Evolutionary conservation across 1,140 invertebrate genomes (phyloP), one percentile per base, ranked within the genome.

Genomic region (Brachionus koreanus): DNA sequence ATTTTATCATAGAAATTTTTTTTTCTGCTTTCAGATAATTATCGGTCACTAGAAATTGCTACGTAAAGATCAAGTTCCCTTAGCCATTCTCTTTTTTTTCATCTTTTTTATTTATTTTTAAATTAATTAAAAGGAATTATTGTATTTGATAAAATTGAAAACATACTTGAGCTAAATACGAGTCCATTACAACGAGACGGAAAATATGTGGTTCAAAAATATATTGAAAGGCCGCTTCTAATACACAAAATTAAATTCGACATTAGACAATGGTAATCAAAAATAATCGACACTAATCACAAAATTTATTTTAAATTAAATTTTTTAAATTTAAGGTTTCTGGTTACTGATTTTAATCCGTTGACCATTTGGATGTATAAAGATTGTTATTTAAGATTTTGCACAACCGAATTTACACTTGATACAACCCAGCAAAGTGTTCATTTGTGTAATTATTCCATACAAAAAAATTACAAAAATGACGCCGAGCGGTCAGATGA

Each of bases 171-270:
- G 87, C 69, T 83, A 16, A 63, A 39, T 23, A 25, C 65, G 46
- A 75, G 82, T 57, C 82, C 84, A 25, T 61, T 83, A 43, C 85
- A 86, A 37, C 86, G 89, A 83, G 93, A 94, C 86, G 91, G 91
- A 83, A 92, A 93, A 90, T 96, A 93, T 87, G 94, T 97, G 43
- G 93, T 96, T 23, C 95, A 97, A 87, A 97, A 97, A 89, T 97
- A 97, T 87, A 96, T 97, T 84, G 94, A 90, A 84, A 85, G 89
- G 3, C 90, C 90, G 0, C 88, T 96, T 61, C 90, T 96, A 19
- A 92, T 97, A 83, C 93, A 95, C 87, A 92, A 93, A 84, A 96
- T 94, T 2, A 97, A 97, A 90, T 96, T 96, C 86, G 95, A 97
- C 87, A 96, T 97, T 82, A 85, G 87, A 16, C 89, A 89, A 84